These are phyloP conservation scores for Lobophora halterata DNA, from an alignment of 2,888 invertebrate species.

Conservation along the genomic window DNA sequence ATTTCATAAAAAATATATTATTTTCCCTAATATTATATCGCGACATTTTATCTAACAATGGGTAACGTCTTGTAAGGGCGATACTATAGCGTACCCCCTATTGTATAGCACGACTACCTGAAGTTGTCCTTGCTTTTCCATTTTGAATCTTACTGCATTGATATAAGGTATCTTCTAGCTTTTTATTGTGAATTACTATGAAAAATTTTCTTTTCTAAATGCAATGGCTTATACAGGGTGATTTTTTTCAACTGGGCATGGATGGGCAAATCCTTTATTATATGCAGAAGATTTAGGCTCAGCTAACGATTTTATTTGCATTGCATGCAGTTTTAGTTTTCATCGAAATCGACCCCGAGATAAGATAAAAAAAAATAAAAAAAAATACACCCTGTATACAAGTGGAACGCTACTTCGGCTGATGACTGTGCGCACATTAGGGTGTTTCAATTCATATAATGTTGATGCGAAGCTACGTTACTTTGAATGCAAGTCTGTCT, in stretches of 20 bases:
- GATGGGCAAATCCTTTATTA: no score
- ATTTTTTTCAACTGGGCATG: no score
- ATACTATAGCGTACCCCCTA: slow-evolving; percentile 28
- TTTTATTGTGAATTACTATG: no score
- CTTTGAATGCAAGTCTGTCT: slow-evolving; percentile 19
- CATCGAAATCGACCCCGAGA: no score
- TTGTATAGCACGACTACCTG: slow-evolving; percentile 24
- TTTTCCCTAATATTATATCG: slow-evolving; percentile 17
- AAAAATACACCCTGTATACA: no score
- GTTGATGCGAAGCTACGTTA: slow-evolving; percentile 20
- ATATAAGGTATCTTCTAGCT: no score
- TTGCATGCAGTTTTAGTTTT: no score
- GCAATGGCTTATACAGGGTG: no score
- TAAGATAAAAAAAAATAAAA: no score
- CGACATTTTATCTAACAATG: slow-evolving; percentile 29
- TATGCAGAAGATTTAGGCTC: no score
- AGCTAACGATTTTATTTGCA: no score
- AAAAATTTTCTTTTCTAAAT: slow-evolving; percentile 8
- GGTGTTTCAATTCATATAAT: slow-evolving; percentile 21
- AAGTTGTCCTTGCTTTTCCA: slow-evolving; percentile 7
- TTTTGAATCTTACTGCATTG: slow-evolving; percentile 3
- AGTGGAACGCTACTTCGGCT: slow-evolving; percentile 6
- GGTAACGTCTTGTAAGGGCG: slow-evolving; percentile 14
- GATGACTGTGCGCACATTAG: slow-evolving; percentile 19
- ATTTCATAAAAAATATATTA: slow-evolving; percentile 17